Conservation (phyloP, 2,888 invertebrate species). For the Brachyptera risi region DNA sequence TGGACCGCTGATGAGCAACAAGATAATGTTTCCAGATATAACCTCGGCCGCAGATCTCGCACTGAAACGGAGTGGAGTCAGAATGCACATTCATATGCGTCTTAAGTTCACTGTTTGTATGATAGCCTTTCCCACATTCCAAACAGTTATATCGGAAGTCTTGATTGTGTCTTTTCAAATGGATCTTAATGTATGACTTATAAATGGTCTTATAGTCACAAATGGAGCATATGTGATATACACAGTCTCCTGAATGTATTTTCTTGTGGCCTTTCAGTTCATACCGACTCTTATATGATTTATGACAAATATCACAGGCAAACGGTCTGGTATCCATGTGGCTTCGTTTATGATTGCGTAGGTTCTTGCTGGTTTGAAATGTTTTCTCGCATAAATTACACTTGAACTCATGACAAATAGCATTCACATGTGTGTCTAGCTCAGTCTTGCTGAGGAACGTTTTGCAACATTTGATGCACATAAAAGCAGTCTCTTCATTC, state of each 20-base stretch:
- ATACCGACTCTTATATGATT: constrained; percentile 30
- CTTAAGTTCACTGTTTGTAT: constrained; percentile 29
- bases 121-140: constrained; percentile 28
- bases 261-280: constrained; percentile 27
- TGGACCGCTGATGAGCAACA: constrained; percentile 29
- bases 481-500: no score
- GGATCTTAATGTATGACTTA: constrained; percentile 28
- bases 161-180: constrained; percentile 27
- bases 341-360: constrained; percentile 30
- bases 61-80: constrained; percentile 27
- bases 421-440: constrained; percentile 43
- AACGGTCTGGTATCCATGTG: constrained; percentile 31
- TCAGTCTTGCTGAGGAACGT: constrained; percentile 41
- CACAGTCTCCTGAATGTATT: constrained; percentile 29
- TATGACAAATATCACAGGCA: constrained; percentile 38
- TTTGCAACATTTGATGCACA: constrained; percentile 50
- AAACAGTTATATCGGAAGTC: constrained; percentile 27
- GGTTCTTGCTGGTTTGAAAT: constrained; percentile 25
- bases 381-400: constrained; percentile 31
- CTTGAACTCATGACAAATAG: constrained; percentile 24
- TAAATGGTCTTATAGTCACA: constrained; percentile 29
- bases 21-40: constrained; percentile 27
- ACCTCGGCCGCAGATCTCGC: constrained; percentile 28
- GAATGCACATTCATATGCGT: constrained; percentile 29
- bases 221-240: constrained; percentile 22